Base-by-base conservation (phyloP, 2,888 invertebrate genomes). In the Cotesia congregata region DNA sequence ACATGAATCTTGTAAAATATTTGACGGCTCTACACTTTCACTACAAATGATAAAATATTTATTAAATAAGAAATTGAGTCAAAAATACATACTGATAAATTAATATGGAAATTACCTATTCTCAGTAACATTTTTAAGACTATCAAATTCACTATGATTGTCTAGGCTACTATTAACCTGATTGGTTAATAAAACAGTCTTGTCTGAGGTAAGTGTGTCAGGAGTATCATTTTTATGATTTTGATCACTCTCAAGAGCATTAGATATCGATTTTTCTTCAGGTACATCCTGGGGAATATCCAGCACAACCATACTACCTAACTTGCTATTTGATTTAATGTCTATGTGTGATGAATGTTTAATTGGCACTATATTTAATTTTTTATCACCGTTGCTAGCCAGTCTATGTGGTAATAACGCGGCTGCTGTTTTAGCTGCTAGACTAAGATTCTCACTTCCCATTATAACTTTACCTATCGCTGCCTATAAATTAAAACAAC, bases 381-480 rank as follows among this genome's bases (percentile, higher is more conserved):
- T 80, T 80, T 84, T 84, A 81, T 86, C 85, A 38, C 85, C 85
- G 77, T 87, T 86, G 38, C 83, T 85, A 38, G 82, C 65, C 38
- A 40, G 17, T 77, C 85, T 83, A 73, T 85, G 84, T 30, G 85
- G 85, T 75, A 86, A 67, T 70, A 87, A 78, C 20, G 82, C 83
- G 60, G 86, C 80, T 12, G 40, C 61, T n/a, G 65, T 20, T 70
- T 75, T 38, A 15, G 50, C 70, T 12, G 85, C 72, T 30, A 88
- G 80, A 20, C 84, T 83, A 40, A 88, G 77, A 81, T 85, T 86
- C 71, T 87, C 86, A n/a, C 87, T 86, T 69, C 85, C 86, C 83
- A 86, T 84, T 75, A 89, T 86, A n/a, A 89, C 85, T 82, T 89
- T 89, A 5, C 86, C 88, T 75, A 87, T 77, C 62, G 86, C 85